Evolutionary conservation across 1,140 invertebrate species (phyloP), one percentile per base, ranked within the genome.

Genomic region (Heterodera schachtii): DNA sequence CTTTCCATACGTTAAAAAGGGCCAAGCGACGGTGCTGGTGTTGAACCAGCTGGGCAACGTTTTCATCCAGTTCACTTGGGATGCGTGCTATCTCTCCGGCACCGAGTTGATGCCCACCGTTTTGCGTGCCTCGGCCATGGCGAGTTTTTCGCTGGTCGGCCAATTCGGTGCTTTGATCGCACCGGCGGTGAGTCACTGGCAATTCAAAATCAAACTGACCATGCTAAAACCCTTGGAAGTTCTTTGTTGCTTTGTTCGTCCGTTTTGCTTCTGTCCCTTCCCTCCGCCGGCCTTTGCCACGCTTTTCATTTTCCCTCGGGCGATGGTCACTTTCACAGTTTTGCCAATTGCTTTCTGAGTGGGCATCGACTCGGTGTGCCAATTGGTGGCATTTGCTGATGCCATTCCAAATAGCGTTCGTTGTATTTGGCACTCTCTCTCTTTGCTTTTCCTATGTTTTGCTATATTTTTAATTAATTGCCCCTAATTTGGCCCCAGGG

Each of bases 41-140:
- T 0, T 80, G 47, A 46, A 79, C 77, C 46, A 79, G 52, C 49
- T 80, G 31, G 79, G 79, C 46, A 66, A 52, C 52, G 52, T 80
- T 47, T 81, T 81, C 49, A 80, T 80, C 76, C 75, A 80, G 52
- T 80, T 64, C 52, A 80, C 79, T n/a, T 80, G 79, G 79, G 79
- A 80, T 43, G 79, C 79, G 8, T 80, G 79, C 80, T 97, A 97
- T 88, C 95, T 97, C 13, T 97, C 96, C 86, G 96, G 95, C 16
- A 94, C 95, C 44, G 95, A 96, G 92, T 94, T 93, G 19, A 96
- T 73, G 21, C 60, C n/a, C 44, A 57, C 73, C 21, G 66, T 71
- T 66, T 7, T 31, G 75, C 60, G 82, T 52, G 71, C 81, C 66
- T 78, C 82, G n/a, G 66, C 81, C 49, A 41, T 83, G 46, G 81